Percentiles rank a stretch among this genome's conserved stretches.
Conservation (phyloP, 2,888 invertebrate genomes). For the Dicyrtoma fusca region DNA sequence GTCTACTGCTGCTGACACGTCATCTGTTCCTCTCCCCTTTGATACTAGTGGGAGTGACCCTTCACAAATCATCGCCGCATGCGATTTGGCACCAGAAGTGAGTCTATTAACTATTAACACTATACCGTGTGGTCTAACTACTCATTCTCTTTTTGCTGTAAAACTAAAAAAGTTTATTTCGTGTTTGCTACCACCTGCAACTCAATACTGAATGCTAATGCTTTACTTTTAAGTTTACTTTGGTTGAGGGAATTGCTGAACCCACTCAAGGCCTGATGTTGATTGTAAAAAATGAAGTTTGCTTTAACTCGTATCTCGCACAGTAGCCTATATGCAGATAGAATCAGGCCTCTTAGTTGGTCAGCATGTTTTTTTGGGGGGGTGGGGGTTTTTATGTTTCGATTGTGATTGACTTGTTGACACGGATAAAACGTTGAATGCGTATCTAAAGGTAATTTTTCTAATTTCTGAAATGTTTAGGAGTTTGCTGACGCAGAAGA, state of each 20-base stretch:
- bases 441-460: no score
- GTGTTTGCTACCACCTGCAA: neutral
- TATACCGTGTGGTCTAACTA: neutral
- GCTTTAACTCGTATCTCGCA: no score
- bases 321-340: no score
- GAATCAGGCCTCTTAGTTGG: no score
- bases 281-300: no score
- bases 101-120: slow-evolving; percentile 41
- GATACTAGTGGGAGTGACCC: slow-evolving; percentile 36
- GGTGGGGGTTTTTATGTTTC: no score
- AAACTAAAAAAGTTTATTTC: neutral
- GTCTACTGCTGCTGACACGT: slow-evolving; percentile 22
- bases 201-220: no score
- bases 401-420: no score
- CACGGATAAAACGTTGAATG: no score
- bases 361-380: no score
- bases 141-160: neutral
- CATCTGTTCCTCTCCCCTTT: slow-evolving; percentile 27
- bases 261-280: no score
- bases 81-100: slow-evolving; percentile 56
- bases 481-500: slow-evolving; percentile 20
- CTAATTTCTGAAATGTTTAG: neutral
- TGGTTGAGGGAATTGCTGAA: slow-evolving; percentile 52
- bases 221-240: neutral
- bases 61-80: slow-evolving; percentile 43